Conservation (phyloP, 2,113 vertebrate species). For the Pelmatolapia mariae region DNA sequence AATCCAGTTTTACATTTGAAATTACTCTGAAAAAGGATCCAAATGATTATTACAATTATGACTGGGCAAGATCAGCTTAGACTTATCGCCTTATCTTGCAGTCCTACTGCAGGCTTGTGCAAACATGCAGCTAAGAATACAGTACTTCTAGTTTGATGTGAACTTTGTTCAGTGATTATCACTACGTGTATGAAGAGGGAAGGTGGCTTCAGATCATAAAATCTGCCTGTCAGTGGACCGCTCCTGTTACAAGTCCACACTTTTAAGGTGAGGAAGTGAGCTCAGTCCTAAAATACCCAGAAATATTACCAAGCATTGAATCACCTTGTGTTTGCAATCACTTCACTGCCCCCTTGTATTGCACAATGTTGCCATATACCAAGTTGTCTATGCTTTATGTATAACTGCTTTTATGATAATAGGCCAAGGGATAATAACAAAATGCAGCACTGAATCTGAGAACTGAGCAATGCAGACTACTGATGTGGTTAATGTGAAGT, state of each 20-base stretch:
- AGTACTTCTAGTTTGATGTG: not conserved
- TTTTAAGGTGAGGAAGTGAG: not conserved
- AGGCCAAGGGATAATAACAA: fast-evolving
- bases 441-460: not conserved
- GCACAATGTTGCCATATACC: not conserved
- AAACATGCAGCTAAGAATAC: constrained; percentile 6
- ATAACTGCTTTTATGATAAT: not conserved
- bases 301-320: not conserved
- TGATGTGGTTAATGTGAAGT: not conserved
- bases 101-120: not conserved
- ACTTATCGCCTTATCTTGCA: not conserved
- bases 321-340: not conserved
- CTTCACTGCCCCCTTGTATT: not conserved
- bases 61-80: not conserved
- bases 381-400: not conserved
- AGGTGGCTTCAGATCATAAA: not conserved
- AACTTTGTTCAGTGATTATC: constrained; percentile 9
- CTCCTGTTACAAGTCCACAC: not conserved
- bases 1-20: not conserved
- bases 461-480: fast-evolving
- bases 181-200: not conserved
- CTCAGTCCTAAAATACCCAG: not conserved
- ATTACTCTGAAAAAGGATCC: not conserved
- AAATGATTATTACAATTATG: not conserved
- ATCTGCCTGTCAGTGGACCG: not conserved